phyloP scores from a whole-genome alignment of 2,888 invertebrate species.

The Stenodema calcarata region DNA sequence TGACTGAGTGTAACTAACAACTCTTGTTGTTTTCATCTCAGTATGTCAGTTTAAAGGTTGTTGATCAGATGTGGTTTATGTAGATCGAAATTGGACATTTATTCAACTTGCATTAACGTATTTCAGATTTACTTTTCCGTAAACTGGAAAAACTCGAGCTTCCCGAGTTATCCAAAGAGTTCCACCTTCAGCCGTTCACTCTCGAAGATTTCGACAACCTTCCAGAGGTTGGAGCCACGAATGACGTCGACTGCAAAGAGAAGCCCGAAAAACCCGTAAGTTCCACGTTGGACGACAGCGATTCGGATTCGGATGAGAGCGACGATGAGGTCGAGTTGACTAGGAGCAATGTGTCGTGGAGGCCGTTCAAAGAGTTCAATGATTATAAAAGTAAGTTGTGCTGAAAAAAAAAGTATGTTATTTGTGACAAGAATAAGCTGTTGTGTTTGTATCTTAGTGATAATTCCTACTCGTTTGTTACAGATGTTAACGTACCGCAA shows the following conservation, averaged over 20 bases:
- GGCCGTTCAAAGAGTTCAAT: not conserved
- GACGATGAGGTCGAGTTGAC: not conserved
- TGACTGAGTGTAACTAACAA: too few species aligned
- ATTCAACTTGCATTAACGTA: not conserved
- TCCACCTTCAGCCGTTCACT: constrained; percentile 10
- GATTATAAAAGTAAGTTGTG: constrained; percentile 16
- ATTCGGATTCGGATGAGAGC: not conserved
- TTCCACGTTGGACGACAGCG: not conserved
- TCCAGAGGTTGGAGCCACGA: not conserved
- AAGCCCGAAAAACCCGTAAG: not conserved
- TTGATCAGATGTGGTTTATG: too few species aligned
- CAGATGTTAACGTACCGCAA: constrained; percentile 9
- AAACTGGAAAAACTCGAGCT: not conserved
- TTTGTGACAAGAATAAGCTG: not conserved
- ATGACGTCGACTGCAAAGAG: not conserved
- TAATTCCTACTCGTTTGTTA: not conserved
- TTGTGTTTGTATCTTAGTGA: too few species aligned
- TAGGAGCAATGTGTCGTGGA: not conserved
- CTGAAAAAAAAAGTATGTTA: not conserved
- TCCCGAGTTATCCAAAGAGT: not conserved
- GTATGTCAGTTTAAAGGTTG: too few species aligned
- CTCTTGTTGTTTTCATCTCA: too few species aligned
- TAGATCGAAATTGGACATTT: too few species aligned
- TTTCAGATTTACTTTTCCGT: constrained; percentile 13
- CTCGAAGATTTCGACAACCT: constrained; percentile 6